Evolutionary conservation across 2,797 vertebrate species (phyloP), one percentile per base, ranked within the genome.

Genomic region (Clarias pachynema): DNA sequence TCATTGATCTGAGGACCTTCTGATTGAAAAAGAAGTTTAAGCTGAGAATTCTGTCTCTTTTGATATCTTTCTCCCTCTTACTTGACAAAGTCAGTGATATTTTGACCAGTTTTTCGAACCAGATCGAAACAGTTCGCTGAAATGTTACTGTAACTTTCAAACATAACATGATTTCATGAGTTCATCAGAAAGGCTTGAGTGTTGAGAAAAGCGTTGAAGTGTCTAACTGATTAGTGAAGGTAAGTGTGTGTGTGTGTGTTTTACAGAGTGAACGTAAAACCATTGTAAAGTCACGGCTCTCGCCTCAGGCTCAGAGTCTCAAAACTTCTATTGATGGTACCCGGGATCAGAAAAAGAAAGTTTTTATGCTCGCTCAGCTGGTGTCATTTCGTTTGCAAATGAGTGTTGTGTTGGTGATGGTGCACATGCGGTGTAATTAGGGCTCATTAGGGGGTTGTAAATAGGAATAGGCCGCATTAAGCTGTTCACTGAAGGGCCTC

Each of bases 401-500:
- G 88, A 91, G 84, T 59, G 75, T 72, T 59, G 85, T 31, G 63
- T 79, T 89, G 88, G 82, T 90, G 91, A 93, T 90, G 89, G 87
- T 88, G 89, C 91, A 88, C 89, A 91, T 91, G 89, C 88, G 73
- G 84, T 84, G 91, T 92, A 91, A 95, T 95, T 93, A 92, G 91
- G 90, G 93, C 82, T 94, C 93, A 96, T 95, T 95, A 95, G 90
- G 80, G 87, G 81, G 69, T 53, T 86, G 86, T 85, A 93, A 94
- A 95, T 95, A 65, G 93, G 93, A 95, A 95, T 93, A 65, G 91
- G 86, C 65, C 8, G 81, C 86, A 88, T 85, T 90, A 82, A 79
- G 89, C 85, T 74, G 91, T 91, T 90, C 91, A 86, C 91, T 89
- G 91, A 93, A 93, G 29, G 89, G 92, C 94, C 94, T 95, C 89